These are phyloP conservation scores for Sarcophaga subvicina DNA, from an alignment of 2,888 invertebrate genomes.

Conservation along the genomic window DNA sequence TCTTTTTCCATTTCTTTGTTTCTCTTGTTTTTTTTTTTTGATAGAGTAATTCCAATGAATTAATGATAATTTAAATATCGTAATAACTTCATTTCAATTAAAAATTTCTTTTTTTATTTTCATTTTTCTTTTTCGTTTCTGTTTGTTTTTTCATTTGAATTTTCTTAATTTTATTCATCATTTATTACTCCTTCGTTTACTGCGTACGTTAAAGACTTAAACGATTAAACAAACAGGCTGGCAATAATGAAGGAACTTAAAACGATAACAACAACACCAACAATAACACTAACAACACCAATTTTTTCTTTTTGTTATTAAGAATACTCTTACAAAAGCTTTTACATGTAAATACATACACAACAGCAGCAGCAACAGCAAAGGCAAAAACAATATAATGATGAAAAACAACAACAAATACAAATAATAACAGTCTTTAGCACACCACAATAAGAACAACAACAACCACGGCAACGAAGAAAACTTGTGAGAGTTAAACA, in stretches of 20 bases:
- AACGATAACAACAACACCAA: conserved; percentile 15
- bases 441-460: conserved; percentile 21
- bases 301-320: too few relatives aligned
- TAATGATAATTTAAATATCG: conserved; percentile 62
- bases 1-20: conserved; percentile 11
- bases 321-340: background rate
- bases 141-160: too few relatives aligned
- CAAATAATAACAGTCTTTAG: background rate
- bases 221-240: conserved; percentile 45
- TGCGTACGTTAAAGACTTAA: conserved; percentile 54
- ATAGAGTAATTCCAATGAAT: conserved; percentile 69
- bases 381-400: background rate
- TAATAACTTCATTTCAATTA: conserved; percentile 66
- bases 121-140: too few relatives aligned
- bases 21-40: background rate
- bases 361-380: background rate
- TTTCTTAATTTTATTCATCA: background rate
- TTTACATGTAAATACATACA: background rate
- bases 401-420: background rate
- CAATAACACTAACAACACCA: background rate
- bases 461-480: background rate
- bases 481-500: conserved; percentile 3
- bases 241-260: background rate
- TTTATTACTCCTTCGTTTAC: background rate
- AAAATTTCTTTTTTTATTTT: background rate